Evolutionary conservation across 2,113 vertebrate genomes (phyloP).

Genomic region (Sigmodon hispidus): DNA sequence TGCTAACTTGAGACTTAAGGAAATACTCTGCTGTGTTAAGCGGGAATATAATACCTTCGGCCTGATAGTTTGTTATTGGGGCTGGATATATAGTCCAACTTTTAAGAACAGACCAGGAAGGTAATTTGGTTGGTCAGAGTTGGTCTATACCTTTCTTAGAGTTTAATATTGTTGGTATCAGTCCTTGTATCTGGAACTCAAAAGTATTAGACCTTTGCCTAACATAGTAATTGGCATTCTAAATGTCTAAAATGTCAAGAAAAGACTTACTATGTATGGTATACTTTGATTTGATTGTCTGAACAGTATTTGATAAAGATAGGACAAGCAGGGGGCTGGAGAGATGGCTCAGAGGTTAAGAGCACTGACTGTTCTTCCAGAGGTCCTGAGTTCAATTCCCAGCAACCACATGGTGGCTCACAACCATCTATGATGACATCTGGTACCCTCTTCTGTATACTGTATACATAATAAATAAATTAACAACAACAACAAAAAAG

Average conservation of each 20-base stretch:
- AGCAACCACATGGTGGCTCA: no score
- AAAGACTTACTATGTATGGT: conserved; percentile 48
- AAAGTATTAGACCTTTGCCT: neutral
- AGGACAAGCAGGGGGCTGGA: no score
- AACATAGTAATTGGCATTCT: neutral
- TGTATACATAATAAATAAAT: no score
- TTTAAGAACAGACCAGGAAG: conserved; percentile 38
- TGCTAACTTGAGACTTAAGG: neutral
- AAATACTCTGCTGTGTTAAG: neutral
- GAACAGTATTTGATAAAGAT: neutral
- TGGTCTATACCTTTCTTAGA: neutral
- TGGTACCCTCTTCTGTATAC: no score
- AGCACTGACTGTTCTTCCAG: no score
- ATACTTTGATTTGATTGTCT: conserved; percentile 38
- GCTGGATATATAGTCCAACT: conserved; percentile 12
- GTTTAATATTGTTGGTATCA: conserved; percentile 32
- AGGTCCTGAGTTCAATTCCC: no score
- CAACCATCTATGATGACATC: no score
- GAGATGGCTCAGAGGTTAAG: no score
- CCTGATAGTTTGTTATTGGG: neutral
- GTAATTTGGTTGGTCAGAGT: conserved; percentile 15
- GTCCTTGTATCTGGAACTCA: neutral
- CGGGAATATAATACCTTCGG: neutral
- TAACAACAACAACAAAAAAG: no score
- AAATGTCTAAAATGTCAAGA: conserved; percentile 43